Evolutionary conservation across 2,888 invertebrate species (phyloP), one percentile per base, ranked within the genome.

Genomic region (Drosophila infuscata): DNA sequence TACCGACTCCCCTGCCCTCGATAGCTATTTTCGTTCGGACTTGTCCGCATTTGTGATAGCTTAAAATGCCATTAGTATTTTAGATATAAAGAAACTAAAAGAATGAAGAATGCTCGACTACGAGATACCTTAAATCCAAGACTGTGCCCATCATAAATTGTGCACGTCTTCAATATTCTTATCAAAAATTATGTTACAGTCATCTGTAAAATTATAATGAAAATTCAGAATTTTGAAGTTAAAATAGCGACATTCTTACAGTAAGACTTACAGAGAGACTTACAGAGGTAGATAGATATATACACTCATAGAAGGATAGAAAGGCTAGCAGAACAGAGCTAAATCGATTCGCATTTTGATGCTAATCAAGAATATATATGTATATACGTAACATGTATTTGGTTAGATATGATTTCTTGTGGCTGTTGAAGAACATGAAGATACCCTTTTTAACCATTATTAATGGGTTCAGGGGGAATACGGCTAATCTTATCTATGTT

Each of bases 401-500:
- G n/a, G 3, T 9, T 9, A 17, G 17, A 17, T 38, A 38, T 17
- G 17, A 38, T 5, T 41, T 41, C 4, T n/a, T 17, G 6, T 36
- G 36, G 9, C 41, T n/a, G 41, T 11, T 41, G n/a, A 15, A 17
- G 7, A 36, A 17, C 36, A 36, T 36, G 15, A 5, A 41, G n/a
- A 41, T 11, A 41, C 41, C 41, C 41, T 9, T 36, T 41, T 11
- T n/a, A 41, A 6, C n/a, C n/a, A 41, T 41, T 41, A 5, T n/a
- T n/a, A n/a, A 41, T 41, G 41, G 17, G 41, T n/a, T 0, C n/a
- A 41, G 9, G 41, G 41, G 41, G 41, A 2, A 41, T 9, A 5
- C n/a, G 15, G 15, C n/a, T 57, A 68, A 74, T 72, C 78, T 78
- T 78, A 78, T 78, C 78, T 69, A 49, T 63, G 41, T 15, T 38